Base-by-base conservation (phyloP, 2,797 vertebrate species). In the Sebastes goodei region DNA sequence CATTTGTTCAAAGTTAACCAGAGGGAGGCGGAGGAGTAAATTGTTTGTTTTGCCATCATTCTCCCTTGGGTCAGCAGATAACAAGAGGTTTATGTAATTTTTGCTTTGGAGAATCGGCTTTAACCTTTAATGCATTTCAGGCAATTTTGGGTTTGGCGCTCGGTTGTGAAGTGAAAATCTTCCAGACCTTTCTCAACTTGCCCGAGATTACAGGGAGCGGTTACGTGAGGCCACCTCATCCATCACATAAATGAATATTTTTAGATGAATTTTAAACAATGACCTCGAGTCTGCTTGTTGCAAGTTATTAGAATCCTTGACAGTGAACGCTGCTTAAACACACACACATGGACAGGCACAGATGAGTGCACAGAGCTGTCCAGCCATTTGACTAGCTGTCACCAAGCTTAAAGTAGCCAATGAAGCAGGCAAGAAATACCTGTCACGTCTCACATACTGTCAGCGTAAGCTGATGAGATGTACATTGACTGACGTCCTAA, bases 371-470 rank as follows among this genome's bases (percentile, higher is more conserved):
- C 86, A 80, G 74, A 85, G 89, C 89, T 85, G 92, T 91, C 89
- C 83, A 86, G 88, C 87, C 83, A 84, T 92, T 93, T 93, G 89
- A 93, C 89, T 83, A 88, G 90, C 90, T 93, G 93, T 93, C 93
- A 90, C 87, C 74, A 17, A 57, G 89, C 85, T 84, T 93, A 91
- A 90, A 93, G 89, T 81, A 85, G 81, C 90, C 92, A 91, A 87
- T 90, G 91, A 92, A 88, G 88, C 90, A 77, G 60, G 75, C 85
- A 67, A 82, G 83, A 80, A 88, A 91, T 91, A 93, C 89, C 89
- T 92, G 93, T 92, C 92, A 93, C 74, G 62, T 90, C 82, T 74
- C 62, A 71, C 81, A 88, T 86, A 76, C 59, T 87, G 88, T 89
- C 88, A 83, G 84, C 49, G 1, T 78, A 72, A 87, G 80, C 69